Evolutionary conservation across 2,797 vertebrate species (phyloP).

Genomic region (Melanotaenia boesemani): DNA sequence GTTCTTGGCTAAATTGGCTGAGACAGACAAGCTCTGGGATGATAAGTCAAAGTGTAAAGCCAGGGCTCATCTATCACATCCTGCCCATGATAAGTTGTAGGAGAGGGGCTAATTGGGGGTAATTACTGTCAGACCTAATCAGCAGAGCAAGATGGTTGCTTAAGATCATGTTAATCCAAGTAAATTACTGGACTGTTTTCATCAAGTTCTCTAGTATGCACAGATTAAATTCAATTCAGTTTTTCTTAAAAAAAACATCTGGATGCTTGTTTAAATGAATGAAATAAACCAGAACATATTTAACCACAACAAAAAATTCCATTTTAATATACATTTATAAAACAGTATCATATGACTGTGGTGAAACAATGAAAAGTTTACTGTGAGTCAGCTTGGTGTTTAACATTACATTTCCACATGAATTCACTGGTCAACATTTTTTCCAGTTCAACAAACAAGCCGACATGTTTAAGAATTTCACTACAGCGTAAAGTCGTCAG

Average conservation of each 20-base stretch:
- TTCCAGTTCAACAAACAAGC: conserved; percentile 20
- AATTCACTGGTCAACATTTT: conserved; percentile 14
- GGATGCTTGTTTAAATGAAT: conserved; percentile 50
- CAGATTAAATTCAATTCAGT: conserved; percentile 26
- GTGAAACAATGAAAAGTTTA: conserved; percentile 11
- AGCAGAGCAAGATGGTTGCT: conserved; percentile 37
- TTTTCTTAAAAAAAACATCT: conserved; percentile 5
- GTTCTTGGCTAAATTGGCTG: conserved; percentile 38
- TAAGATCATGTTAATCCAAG: conserved; percentile 35
- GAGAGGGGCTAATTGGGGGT: conserved; percentile 54
- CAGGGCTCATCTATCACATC: conserved; percentile 63
- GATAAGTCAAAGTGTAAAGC: conserved; percentile 49
- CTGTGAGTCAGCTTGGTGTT: conserved; percentile 20
- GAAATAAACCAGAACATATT: conserved; percentile 20
- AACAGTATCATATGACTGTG: conserved; percentile 36
- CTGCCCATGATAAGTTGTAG: conserved; percentile 51
- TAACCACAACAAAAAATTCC: conserved; percentile 20
- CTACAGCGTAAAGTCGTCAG: background rate
- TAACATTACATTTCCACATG: conserved; percentile 9
- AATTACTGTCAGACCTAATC: conserved; percentile 72
- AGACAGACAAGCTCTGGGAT: conserved; percentile 38
- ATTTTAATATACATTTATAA: conserved; percentile 42
- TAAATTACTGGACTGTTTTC: conserved; percentile 29
- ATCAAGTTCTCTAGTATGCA: background rate
- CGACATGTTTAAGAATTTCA: conserved; percentile 15